Percentiles rank a stretch among this genome's conserved stretches.
Evolutionary conservation across 2,888 invertebrate species (phyloP).

Genomic region (Lochmaea crataegi): DNA sequence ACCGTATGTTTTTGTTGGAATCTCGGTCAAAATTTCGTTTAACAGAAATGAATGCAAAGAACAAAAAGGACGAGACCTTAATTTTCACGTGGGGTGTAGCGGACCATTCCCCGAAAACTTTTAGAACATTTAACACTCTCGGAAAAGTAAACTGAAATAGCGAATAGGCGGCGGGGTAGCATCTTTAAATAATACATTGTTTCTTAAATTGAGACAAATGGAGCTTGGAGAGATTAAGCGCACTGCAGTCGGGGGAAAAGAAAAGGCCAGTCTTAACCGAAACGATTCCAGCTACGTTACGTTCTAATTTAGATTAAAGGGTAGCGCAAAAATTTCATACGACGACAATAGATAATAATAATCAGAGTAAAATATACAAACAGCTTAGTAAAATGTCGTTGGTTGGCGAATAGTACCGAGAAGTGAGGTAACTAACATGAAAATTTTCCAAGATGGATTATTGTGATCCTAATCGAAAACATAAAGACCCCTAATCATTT

Average conservation of each 20-base stretch:
- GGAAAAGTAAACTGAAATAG: constrained; percentile 52
- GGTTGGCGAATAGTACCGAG: too few species aligned
- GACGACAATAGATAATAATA: too few species aligned
- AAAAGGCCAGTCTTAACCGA: constrained; percentile 15
- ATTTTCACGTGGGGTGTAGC: constrained; percentile 26
- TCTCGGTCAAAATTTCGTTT: not conserved
- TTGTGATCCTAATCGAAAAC: too few species aligned
- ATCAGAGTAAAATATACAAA: too few species aligned
- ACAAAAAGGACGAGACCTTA: constrained; percentile 27
- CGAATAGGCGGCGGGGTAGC: constrained; percentile 46
- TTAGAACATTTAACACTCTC: constrained; percentile 47
- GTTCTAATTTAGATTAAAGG: constrained; percentile 23
- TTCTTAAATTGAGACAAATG: constrained; percentile 66
- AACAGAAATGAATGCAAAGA: constrained; percentile 34
- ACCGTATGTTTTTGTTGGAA: not conserved
- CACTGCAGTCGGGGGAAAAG: constrained; percentile 49
- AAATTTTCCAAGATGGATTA: too few species aligned
- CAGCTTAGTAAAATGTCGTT: too few species aligned
- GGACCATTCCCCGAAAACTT: constrained; percentile 36
- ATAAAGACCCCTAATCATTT: too few species aligned
- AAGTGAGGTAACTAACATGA: too few species aligned
- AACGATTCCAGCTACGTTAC: not conserved
- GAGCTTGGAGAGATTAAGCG: constrained; percentile 63
- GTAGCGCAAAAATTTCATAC: not conserved
- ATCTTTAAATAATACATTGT: constrained; percentile 66